Base-by-base conservation (phyloP, 53 echinoderm and acorn worm species). In the Holothuria scabra region DNA sequence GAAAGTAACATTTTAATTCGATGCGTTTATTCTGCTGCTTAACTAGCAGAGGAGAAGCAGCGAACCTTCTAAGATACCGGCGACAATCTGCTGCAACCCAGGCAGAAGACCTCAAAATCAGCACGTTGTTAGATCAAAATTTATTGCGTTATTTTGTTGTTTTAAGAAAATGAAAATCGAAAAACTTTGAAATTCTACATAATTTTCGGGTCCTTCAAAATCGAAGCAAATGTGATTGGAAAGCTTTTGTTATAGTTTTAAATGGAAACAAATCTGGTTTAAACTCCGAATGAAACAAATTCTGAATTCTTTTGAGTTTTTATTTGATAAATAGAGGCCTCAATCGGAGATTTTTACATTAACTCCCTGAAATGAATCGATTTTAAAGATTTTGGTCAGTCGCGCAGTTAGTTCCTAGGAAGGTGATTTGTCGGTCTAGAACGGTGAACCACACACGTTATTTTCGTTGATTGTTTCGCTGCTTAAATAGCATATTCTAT, bases 261-360 rank as follows among this genome's bases (percentile, higher is more conserved):
- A 72, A 72, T 72, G 72, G 72, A 72, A 48, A 72, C 46, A 72
- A 72, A 72, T 72, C 72, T 72, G 72, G 72, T 72, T 72, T 72
- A 72, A 46, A 22, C 72, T 48, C 12, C 2, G 37, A 44, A 35
- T 35, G 44, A 72, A 72, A 72, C 69, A 69, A 72, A 72, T 21
- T 72, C 37, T 34, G 46, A 72, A 72, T 72, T 72, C 67, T 67
- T 72, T 72, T 25, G 72, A 24, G 72, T 44, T 44, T 72, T 72
- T 41, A 72, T 72, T 72, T 72, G 72, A 72, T 72, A 72, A 44
- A 72, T 44, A 46, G 46, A 46, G n/a, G 46, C 24, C 48, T 72
- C 34, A 26, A 72, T 44, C 48, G 72, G 72, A 46, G 46, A 72
- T 72, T 72, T 72, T 28, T 72, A 46, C 72, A 72, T 72, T 72